Evolutionary conservation across 2,888 invertebrate genomes (phyloP), one percentile per base, ranked within the genome.

Genomic region (Philhelius pedissequus): DNA sequence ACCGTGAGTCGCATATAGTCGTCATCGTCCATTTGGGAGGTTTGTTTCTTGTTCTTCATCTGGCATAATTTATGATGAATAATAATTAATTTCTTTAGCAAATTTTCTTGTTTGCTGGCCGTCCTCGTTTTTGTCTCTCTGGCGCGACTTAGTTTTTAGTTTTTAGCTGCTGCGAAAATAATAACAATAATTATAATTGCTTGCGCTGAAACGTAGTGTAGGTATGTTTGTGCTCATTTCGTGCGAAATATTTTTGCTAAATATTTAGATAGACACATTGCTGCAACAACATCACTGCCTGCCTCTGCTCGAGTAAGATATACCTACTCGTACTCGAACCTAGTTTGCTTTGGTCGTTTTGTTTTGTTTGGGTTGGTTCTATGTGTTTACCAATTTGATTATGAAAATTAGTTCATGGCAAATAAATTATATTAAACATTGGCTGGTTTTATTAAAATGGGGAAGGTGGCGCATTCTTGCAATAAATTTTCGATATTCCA

Each of bases 71-170:
- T 83, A 83, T 83, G 69, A 78, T 73, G 64, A 69, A 64, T 74
- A 62, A 83, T 83, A 83, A 83, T 83, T 79, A 83, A 83, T 66
- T 79, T 79, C 74, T 74, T 69, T 30, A 62, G 77, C 77, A 68
- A 52, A 71, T 71, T 52, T 45, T 48, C 27, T 35, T 60, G 64
- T n/a, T 30, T 25, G 45, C 25, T n/a, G 22, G 48, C 25, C 22
- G 48, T 25, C 7, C 48, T 48, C 48, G 13, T 48, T 48, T 48
- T 48, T 58, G 58, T 58, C 32, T 43, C 27, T 54, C 56, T 50
- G n/a, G n/a, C 40, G 30, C 52, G 68, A 58, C 76, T 64, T 11
- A 32, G 35, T 45, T 70, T 71, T 48, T 56, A 56, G 43, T 60
- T 66, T 73, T 30, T 40, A 62, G 60, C 30, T 30, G n/a, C 56